Evolutionary conservation across 1,140 invertebrate species (phyloP), one percentile per base, ranked within the genome.

Genomic region (Drosophila micromelanica): DNA sequence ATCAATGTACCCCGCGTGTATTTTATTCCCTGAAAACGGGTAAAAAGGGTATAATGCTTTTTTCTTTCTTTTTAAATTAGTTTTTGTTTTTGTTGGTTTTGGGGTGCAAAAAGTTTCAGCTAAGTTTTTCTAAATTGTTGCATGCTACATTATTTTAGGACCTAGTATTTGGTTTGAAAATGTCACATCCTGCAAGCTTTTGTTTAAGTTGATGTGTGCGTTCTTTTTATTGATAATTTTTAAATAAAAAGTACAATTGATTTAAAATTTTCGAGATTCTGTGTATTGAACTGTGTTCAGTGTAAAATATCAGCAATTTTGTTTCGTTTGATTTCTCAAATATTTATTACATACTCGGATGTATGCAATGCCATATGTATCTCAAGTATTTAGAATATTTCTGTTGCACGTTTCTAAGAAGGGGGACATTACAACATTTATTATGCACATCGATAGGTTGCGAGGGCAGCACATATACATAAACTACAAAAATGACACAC

Each of bases 221-320:
- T 67, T 55, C 32, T 46, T 48, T 52, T 27, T 27, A 27, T 27
- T 27, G 5, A 27, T 27, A 17, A 32, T 57, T 57, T 57, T 56
- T 1, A 32, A 32, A 12, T 23, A 17, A 30, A 54, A 76, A 55
- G 17, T 75, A 77, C 45, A 20, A 32, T 57, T 56, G 43, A 78
- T 52, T 38, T 61, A 38, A 15, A 45, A 15, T 32, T 38, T 43
- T 40, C 5, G 30, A 11, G 11, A n/a, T 30, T 69, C 55, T 17
- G 11, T 73, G 61, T 65, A 68, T 81, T 48, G 78, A 85, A 85
- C 78, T 87, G 49, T 27, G 80, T 85, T 85, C 80, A 23, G 77
- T 85, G 82, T 86, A 87, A 86, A 87, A 87, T 84, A 82, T 86
- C 81, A 86, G 81, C 81, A 86, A 86, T 71, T 80, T 76, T 49